phyloP scores from a whole-genome alignment of 2,888 invertebrate genomes.

The Tenthredo amoena region DNA sequence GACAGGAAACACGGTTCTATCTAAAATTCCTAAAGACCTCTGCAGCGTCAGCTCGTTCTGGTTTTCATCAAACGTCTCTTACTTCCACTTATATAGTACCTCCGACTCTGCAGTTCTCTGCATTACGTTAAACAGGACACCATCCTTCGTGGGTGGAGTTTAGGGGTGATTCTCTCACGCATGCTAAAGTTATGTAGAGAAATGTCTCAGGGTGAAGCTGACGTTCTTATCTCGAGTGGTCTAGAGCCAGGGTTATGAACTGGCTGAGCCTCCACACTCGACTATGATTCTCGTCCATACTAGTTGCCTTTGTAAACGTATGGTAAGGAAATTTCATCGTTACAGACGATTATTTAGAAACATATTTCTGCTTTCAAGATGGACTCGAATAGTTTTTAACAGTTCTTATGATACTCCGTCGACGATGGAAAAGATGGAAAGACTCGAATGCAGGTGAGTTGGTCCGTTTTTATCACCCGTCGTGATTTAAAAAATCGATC shows the following conservation, averaged over 20 bases:
- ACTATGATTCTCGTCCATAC: conserved; percentile 3
- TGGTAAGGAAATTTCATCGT: neutral
- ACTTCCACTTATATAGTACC: neutral
- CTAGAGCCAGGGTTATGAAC: neutral
- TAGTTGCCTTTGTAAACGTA: neutral
- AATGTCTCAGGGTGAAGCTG: conserved; percentile 4
- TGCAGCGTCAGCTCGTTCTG: conserved; percentile 7
- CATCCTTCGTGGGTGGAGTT: neutral
- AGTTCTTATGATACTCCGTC: neutral
- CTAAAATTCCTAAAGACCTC: conserved; percentile 23
- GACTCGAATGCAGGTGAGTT: neutral
- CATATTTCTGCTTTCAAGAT: neutral
- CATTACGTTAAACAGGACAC: conserved; percentile 39
- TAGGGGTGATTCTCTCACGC: conserved; percentile 36
- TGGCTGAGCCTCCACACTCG: neutral
- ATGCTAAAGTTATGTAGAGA: conserved; percentile 5
- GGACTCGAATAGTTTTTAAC: neutral
- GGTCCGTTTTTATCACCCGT: neutral
- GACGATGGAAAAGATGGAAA: neutral
- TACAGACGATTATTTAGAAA: neutral
- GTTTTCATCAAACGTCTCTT: conserved; percentile 21
- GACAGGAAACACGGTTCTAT: conserved; percentile 27
- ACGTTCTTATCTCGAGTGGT: conserved; percentile 46
- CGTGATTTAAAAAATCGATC: conserved; percentile 21
- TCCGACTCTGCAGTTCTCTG: neutral